Base-by-base conservation (phyloP, 2,888 invertebrate species). In the Meloe dianella region DNA sequence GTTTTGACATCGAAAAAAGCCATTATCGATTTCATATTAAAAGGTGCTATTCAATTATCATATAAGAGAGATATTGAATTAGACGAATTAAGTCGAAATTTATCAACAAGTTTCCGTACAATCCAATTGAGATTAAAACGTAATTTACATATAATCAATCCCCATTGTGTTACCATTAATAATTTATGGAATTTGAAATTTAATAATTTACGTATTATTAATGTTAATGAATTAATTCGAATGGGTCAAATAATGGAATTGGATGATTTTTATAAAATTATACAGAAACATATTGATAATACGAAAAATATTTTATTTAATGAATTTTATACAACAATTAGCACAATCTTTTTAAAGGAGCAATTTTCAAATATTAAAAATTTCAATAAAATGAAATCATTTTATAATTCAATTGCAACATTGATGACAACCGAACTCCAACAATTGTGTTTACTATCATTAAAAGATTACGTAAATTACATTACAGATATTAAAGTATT, bases 341-440 rank as follows among this genome's bases (percentile, higher is more conserved):
- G 88, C 66, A 86, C 87, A 30, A 87, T 91, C 58, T 90, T 92
- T 75, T 78, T 88, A 51, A 82, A 90, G 86, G 93, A 91, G 2
- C 27, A 88, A 71, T 85, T 94, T 63, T 93, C 93, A 0, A 89
- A 89, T 70, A 86, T 89, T 0, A 85, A 88, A 59, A 89, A 91
- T 72, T 87, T 86, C 20, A 86, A 86, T 14, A 87, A 89, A 79
- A 88, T 92, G 82, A 89, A 88, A 74, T 89, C 89, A 57, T 96
- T 96, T 83, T 96, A 92, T 81, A 92, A 95, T 81, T 92, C 94
- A 75, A 89, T 95, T 1, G 92, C 92, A 0, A 91, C 92, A 30
- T 86, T 96, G 51, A 97, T 97, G 97, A 93, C 95, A 0, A 91
- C 91, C 75, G 94, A 96, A 77, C 84, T 97, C 65, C 95, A 96